Evolutionary conservation across 2,113 vertebrate species (phyloP).

Genomic region (Gobio gobio): DNA sequence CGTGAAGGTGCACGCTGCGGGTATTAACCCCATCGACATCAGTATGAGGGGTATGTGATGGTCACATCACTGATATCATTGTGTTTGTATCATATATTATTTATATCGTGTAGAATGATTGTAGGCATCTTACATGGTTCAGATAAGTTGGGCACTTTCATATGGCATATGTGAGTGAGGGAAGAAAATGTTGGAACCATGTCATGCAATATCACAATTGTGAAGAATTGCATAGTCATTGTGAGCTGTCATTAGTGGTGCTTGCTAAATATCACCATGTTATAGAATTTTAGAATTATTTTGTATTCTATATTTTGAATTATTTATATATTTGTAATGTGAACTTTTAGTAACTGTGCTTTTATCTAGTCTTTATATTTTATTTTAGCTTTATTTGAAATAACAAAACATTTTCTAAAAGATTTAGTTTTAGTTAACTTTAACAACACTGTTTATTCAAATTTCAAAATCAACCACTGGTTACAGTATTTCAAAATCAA

Average conservation of each 20-base stretch:
- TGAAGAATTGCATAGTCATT: neutral
- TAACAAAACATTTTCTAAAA: neutral
- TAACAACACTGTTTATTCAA: no score
- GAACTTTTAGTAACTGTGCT: no score
- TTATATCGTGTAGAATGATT: neutral
- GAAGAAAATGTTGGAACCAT: neutral
- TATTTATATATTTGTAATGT: no score
- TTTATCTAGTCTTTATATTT: neutral
- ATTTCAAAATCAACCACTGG: no score
- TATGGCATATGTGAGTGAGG: neutral
- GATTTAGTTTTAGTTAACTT: no score
- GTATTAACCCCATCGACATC: conserved; percentile 91
- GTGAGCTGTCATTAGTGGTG: neutral
- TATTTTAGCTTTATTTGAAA: neutral
- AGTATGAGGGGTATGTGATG: conserved; percentile 93
- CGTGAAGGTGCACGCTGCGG: conserved; percentile 88
- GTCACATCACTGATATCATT: no score
- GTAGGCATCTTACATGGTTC: neutral
- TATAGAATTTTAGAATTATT: neutral
- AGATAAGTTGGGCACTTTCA: neutral
- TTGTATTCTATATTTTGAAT: neutral
- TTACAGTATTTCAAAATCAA: no score
- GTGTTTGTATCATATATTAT: neutral
- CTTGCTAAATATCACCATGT: neutral
- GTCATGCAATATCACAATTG: neutral